Evolutionary conservation across 2,113 vertebrate genomes (phyloP), one percentile per base, ranked within the genome.

Genomic region (Rostratula benghalensis): DNA sequence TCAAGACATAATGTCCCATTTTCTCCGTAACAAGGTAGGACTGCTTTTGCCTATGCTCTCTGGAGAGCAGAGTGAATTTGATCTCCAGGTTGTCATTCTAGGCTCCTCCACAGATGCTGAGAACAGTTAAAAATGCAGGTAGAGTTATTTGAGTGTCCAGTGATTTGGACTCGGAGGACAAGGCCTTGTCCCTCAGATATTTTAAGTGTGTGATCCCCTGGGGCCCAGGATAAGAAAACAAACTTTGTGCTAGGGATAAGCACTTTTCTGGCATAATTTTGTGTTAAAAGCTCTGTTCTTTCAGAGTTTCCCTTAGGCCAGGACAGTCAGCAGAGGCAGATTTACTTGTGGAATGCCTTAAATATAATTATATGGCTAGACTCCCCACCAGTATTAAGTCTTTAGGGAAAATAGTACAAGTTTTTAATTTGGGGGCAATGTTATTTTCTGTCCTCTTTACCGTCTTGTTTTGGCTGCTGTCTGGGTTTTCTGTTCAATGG

Each of bases 1-100:
- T 90, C 39, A 84, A 88, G 90, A 89, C 7, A 57, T 46, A 24
- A 51, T 84, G 64, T 60, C 73, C 45, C n/a, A 14, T 90, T 94
- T 90, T 94, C 73, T 78, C 43, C 76, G 68, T 78, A 95, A 90
- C 60, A 69, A 93, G 46, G 69, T 64, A 89, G 65, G 61, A 78
- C 60, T 74, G 73, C 56, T 89, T 92, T 89, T 92, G 50, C 78
- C 60, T 84, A 8, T 69, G 20, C 23, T 93, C 33, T 95, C 61
- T 84, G 53, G 69, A 91, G 33, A 91, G 24, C 27, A 75, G 53
- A 92, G 37, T 54, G 61, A 79, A 57, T 91, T 92, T 87, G 33
- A 75, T 89, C 57, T 82, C 60, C 12, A 85, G n/a, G 13, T 63
- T 87, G 31, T 69, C 41, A 54, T 82, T 90, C 64, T 48, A 89